Evolutionary conservation across 1,140 invertebrate genomes (phyloP), one percentile per base, ranked within the genome.

Genomic region (Rhyzopertha dominica): DNA sequence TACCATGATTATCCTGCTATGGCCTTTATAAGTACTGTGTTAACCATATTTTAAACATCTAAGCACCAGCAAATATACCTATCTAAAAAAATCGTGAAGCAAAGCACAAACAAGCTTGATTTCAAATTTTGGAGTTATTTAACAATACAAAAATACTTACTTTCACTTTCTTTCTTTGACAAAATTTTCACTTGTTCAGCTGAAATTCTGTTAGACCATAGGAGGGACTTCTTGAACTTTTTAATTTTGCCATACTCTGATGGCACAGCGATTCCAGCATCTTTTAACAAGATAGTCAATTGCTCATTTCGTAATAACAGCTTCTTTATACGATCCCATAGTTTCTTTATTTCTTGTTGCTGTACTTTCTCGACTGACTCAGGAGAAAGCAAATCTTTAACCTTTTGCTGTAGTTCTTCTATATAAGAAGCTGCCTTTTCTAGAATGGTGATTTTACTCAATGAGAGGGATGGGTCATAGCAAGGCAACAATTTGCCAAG

Each of bases 381-480:
- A 26, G 46, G 18, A 51, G 34, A 45, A 12, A 68, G 25, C 8
- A 66, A 48, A 30, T 64, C 53, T 20, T 66, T 51, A 32, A 70
- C 55, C 56, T 72, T 67, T 39, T 61, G 54, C 55, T 74, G 66
- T 3, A 75, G 56, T 37, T 71, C 62, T 36, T 62, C 56, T 14
- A 77, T 74, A 48, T 69, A 68, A 40, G 55, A 56, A 16, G 64
- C 51, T 12, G 73, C 65, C 51, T 67, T 61, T 43, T 61, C 59
- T 5, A 76, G 51, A 25, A 75, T 72, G 28, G 72, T 67, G n/a
- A 72, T 59, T 62, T 74, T 74, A 17, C 65, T 65, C 4, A 61
- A 38, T 5, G 54, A 64, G 5, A 63, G 42, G 4, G 71, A 63
- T 10, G 72, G 67, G 49, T 74, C 68, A 53, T 71, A 64, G 31